Evolutionary conservation across 2,113 vertebrate species (phyloP), one percentile per base, ranked within the genome.

Genomic region (Rattus norvegicus): DNA sequence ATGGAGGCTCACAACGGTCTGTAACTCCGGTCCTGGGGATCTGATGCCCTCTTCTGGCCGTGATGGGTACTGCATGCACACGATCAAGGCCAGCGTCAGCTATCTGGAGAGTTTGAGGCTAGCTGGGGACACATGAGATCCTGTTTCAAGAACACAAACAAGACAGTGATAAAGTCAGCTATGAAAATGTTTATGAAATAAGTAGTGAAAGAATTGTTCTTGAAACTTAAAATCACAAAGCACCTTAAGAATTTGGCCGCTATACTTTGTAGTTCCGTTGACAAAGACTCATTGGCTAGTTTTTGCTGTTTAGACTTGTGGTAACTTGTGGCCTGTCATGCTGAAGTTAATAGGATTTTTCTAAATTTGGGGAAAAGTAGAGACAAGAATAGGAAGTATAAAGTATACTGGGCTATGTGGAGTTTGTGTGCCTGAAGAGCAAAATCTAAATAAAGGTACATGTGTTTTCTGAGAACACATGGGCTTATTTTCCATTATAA

Each of bases 181-280:
- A 81, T 90, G 36, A 56, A 47, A 73, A 94, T 69, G 8, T n/a
- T 92, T 90, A 76, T 93, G n/a, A 92, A 80, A 72, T 84, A 80
- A 90, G 19, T 54, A 93, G 16, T 73, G 20, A 77, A 94, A 93
- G 88, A 20, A 65, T 47, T 59, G 13, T 94, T 96, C 93, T 95
- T 47, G 85, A 72, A 91, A 49, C 87, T 22, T 90, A 96, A 39
- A 91, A 95, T 85, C 39, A 75, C 43, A 47, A 9, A 79, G 2
- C 5, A 56, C 67, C n/a, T 80, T 76, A 86, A 87, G 81, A 93
- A 72, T 81, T 52, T 89, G 61, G 73, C 8, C 52, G n/a, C 83
- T 87, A 26, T 43, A 54, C 26, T 43, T 95, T 47, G 24, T 79
- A 24, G 90, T 47, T 93, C 20, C 79, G 30, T 47, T 95, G 73